Conservation (phyloP, 2,797 vertebrate species). For the Gila robusta region DNA sequence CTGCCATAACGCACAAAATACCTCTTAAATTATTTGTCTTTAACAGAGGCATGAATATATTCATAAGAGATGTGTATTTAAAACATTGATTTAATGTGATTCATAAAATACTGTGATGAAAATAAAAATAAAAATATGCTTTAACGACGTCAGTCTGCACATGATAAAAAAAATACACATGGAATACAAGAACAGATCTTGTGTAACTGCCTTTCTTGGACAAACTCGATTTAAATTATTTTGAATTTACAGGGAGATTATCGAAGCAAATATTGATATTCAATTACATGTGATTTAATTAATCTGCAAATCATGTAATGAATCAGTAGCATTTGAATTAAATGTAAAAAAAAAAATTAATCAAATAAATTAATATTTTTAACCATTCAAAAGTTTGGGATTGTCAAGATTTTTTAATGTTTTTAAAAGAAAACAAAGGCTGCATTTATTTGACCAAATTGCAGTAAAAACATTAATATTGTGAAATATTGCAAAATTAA, state of each 20-base stretch:
- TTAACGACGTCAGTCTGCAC: background rate
- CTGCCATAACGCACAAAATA: slow-evolving; percentile 67
- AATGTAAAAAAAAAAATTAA: background rate
- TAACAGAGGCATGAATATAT: background rate
- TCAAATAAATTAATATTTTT: background rate
- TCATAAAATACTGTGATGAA: background rate
- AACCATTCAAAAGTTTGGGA: background rate
- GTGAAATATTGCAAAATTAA: background rate
- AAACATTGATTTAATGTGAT: background rate
- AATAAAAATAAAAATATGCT: background rate
- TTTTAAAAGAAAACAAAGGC: background rate
- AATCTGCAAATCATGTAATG: background rate
- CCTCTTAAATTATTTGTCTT: background rate
- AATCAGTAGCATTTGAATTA: background rate
- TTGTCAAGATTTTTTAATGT: background rate
- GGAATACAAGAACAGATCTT: background rate
- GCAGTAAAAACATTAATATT: background rate
- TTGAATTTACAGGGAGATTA: background rate
- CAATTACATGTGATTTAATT: background rate
- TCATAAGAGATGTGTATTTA: background rate
- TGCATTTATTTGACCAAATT: background rate
- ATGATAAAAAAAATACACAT: background rate
- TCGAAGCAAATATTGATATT: background rate
- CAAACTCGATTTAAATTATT: background rate
- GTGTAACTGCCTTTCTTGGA: background rate